Evolutionary conservation across 2,113 vertebrate species (phyloP).

Genomic region (Rhagologus leucostigma): DNA sequence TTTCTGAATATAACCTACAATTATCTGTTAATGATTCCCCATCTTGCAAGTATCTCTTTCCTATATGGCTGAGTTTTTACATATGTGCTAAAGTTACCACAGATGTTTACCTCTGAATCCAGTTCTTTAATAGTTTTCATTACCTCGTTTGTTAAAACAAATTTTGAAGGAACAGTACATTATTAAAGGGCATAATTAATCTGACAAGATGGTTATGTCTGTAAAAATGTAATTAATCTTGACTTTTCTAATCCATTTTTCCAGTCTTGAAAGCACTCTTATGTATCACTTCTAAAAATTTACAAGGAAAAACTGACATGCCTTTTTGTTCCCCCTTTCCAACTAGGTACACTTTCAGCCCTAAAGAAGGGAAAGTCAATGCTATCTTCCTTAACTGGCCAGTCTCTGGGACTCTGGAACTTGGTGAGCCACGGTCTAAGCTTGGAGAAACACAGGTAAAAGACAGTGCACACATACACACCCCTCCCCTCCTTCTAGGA

Average conservation of each 20-base stretch:
- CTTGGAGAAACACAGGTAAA: slow-evolving; percentile 79
- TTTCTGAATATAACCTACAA: neutral
- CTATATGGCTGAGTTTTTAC: neutral
- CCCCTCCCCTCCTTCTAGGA: neutral
- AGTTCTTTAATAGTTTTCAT: neutral
- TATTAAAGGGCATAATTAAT: neutral
- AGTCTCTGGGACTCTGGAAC: slow-evolving; percentile 68
- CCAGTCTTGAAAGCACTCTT: neutral
- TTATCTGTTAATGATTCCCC: neutral
- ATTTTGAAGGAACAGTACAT: neutral
- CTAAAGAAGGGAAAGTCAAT: slow-evolving; percentile 75
- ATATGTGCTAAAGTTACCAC: neutral
- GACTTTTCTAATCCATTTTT: neutral
- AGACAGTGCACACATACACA: neutral
- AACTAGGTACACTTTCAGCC: slow-evolving; percentile 86
- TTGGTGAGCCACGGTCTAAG: slow-evolving; percentile 75
- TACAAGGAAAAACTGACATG: neutral
- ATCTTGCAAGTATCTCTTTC: neutral
- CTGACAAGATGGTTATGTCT: neutral
- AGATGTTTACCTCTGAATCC: neutral
- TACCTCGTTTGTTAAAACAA: neutral
- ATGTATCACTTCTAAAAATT: neutral
- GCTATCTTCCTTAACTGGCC: slow-evolving; percentile 88
- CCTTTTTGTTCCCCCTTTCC: neutral
- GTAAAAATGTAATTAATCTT: neutral